A percentile compares a stretch with the other conserved stretches of the same genome.
Conservation (phyloP, 2,113 vertebrate species). For the Sarotherodon lohbergeri region DNA sequence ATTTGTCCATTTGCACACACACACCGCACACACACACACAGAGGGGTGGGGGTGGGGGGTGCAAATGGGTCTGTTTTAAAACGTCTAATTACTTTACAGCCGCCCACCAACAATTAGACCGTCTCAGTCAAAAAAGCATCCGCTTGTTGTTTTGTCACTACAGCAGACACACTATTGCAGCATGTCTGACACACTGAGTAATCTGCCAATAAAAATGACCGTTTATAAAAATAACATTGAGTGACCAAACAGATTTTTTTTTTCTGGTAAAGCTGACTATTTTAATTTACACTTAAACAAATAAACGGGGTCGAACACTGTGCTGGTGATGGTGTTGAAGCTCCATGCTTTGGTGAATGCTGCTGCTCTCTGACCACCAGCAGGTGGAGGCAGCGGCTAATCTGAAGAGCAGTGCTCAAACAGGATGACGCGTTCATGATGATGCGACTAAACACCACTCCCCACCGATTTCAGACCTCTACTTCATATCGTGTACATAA, state of each 20-base stretch:
- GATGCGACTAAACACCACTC: background rate
- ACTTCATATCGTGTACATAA: background rate
- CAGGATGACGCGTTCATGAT: conserved; percentile 6
- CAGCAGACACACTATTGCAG: background rate
- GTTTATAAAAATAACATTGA: background rate
- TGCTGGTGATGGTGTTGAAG: background rate
- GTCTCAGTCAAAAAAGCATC: conserved; percentile 79
- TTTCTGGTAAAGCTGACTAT: background rate
- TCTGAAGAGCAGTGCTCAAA: conserved; percentile 5
- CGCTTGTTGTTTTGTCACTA: conserved; percentile 79
- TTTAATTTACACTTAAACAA: background rate
- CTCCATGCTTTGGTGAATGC: background rate
- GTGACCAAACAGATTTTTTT: background rate
- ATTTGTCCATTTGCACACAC: background rate
- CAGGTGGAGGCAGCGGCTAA: conserved; percentile 84
- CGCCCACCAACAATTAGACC: conserved; percentile 85
- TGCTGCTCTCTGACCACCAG: conserved; percentile 48
- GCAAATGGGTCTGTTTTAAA: conserved; percentile 85
- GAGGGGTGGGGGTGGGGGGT: background rate
- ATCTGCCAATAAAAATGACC: background rate
- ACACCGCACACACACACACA: background rate
- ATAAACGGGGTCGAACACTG: background rate
- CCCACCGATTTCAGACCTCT: background rate
- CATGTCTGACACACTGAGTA: background rate
- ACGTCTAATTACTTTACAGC: conserved; percentile 96